Percentiles rank a stretch among this genome's conserved stretches.
Conservation (phyloP, 1,140 invertebrate genomes). For the Piezodorus guildinii region DNA sequence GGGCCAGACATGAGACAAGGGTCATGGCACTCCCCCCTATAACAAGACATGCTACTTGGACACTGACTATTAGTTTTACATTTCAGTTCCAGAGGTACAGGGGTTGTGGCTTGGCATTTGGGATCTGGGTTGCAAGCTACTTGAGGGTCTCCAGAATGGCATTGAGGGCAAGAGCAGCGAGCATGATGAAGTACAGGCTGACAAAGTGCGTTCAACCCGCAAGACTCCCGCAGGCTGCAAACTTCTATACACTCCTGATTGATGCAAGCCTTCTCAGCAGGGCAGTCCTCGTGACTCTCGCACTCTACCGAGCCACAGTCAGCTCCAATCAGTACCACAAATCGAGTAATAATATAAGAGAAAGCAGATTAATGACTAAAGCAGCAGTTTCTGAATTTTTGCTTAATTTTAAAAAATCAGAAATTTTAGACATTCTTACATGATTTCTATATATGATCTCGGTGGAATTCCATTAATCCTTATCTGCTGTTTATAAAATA, state of each 20-base stretch:
- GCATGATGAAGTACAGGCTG: constrained; percentile 68
- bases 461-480: too few relatives aligned
- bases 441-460: too few relatives aligned
- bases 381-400: not conserved
- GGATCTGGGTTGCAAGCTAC: constrained; percentile 62
- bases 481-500: too few relatives aligned
- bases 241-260: constrained; percentile 77
- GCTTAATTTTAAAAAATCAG: too few relatives aligned
- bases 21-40: constrained; percentile 61
- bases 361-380: constrained; percentile 1
- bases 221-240: constrained; percentile 72
- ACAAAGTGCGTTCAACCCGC: constrained; percentile 79
- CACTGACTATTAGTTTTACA: constrained; percentile 51
- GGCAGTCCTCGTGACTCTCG: constrained; percentile 78
- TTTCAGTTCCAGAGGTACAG: constrained; percentile 12
- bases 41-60: constrained; percentile 60
- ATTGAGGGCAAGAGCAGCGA: constrained; percentile 74
- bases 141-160: constrained; percentile 68
- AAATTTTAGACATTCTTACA: too few relatives aligned
- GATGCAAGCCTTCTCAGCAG: constrained; percentile 80
- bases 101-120: constrained; percentile 42
- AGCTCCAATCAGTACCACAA: constrained; percentile 9
- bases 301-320: constrained; percentile 53
- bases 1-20: constrained; percentile 51
- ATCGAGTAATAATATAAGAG: not conserved